Base-by-base conservation (phyloP, 2,888 invertebrate species). In the Papilio elwesi region DNA sequence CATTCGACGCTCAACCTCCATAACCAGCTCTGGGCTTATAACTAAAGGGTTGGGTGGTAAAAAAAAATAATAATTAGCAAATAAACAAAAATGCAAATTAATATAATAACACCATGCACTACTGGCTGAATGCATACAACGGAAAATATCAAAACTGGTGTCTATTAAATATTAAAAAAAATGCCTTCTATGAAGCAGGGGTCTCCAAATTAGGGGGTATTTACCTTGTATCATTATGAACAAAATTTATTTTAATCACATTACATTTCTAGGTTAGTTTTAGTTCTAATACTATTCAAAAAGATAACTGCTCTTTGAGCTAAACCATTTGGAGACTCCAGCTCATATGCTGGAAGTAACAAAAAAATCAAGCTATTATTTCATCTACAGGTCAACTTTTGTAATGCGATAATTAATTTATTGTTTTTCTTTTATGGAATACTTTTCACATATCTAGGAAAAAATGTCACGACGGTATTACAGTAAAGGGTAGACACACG, bases 1-100 rank as follows among this genome's bases (percentile, higher is more conserved):
- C 97, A 98, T 98, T 86, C 98, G 95, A 81, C 96, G 96, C 92
- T 98, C 98, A 79, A 98, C 97, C 87, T 98, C 98, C 95, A 97
- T 96, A 80, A 97, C 96, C 90, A 98, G 94, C 89, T 98, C 97
- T 78, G 97, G 97, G 88, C 97, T 97, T 94, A 98, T 97, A 85
- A 97, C 98, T 98, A 95, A 89, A 87, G 83, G 80, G 76, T 79
- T 72, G 68, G 72, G 70, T 74, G 77, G 74, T 76, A 74, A 77
- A 78, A 77, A 77, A 77, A 78, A 78, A 78, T 75, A 73, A 74
- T 76, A 81, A 84, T 81, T 82, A 83, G 81, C 80, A 75, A 80
- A 80, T 71, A 76, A 70, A 49, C n/a, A 59, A 78, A 76, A 78
- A 76, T 80, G 77, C 76, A 76, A 76, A 79, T 79, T 72, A 74